Percentiles rank a stretch among this genome's conserved stretches.
These are phyloP conservation scores for Ditylenchus dipsaci DNA, from an alignment of 1,140 invertebrate genomes.

Conservation along the genomic window DNA sequence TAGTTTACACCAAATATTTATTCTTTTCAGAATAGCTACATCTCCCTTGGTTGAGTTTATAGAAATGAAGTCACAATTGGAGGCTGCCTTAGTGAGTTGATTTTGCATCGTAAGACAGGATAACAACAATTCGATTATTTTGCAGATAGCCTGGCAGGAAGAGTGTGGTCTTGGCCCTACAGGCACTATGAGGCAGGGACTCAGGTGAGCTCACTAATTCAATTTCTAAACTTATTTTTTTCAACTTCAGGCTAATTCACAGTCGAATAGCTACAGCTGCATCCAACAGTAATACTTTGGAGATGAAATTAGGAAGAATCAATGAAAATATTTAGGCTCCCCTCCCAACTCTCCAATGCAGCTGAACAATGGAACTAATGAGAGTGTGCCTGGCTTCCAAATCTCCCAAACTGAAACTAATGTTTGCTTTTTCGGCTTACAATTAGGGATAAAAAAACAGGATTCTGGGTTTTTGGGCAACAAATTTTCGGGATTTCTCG, in stretches of 20 bases:
- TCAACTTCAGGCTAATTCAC: neutral
- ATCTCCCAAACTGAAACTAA: conserved; percentile 24
- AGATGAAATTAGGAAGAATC: neutral
- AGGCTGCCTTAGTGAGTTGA: conserved; percentile 43
- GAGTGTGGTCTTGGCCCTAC: conserved; percentile 53
- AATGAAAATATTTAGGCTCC: conserved; percentile 27
- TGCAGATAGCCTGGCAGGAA: conserved; percentile 50
- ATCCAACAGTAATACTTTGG: conserved; percentile 3
- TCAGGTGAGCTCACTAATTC: conserved; percentile 24
- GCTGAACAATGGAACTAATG: conserved; percentile 12
- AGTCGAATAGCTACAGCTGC: neutral
- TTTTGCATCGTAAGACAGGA: neutral
- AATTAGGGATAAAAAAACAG: too few relatives aligned
- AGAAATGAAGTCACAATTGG: conserved; percentile 44
- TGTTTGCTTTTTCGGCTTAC: neutral
- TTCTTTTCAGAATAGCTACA: conserved; percentile 60
- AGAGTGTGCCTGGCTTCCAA: conserved; percentile 22
- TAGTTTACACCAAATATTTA: too few relatives aligned
- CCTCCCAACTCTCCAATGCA: conserved; percentile 31
- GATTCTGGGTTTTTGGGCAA: too few relatives aligned
- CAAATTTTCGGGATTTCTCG: too few relatives aligned
- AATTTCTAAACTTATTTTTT: neutral
- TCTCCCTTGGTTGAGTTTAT: conserved; percentile 56
- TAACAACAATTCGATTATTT: too few relatives aligned
- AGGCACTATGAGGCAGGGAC: conserved; percentile 53